Evolutionary conservation across 2,888 invertebrate genomes (phyloP).

Genomic region (Fragum sueziense): DNA sequence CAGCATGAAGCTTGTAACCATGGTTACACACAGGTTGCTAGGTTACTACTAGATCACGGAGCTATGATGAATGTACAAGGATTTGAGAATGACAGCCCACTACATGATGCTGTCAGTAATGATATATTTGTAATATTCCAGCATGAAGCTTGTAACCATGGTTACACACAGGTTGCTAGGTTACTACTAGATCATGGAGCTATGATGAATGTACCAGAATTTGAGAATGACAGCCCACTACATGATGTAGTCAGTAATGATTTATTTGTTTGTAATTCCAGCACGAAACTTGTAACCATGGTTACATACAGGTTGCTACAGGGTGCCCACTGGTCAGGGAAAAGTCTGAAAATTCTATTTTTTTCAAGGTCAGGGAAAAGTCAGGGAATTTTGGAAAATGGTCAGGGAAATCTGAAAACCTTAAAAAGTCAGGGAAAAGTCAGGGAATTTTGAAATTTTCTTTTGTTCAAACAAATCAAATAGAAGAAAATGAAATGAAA

Average conservation of each 20-base stretch:
- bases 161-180: constrained; percentile 84
- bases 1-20: constrained; percentile 87
- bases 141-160: constrained; percentile 87
- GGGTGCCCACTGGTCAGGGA: too few species aligned
- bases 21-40: constrained; percentile 85
- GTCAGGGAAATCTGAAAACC: too few species aligned
- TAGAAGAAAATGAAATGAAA: too few species aligned
- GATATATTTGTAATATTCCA: constrained; percentile 83
- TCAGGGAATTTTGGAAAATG: too few species aligned
- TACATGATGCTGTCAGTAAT: constrained; percentile 87
- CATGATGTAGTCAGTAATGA: constrained; percentile 86
- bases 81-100: constrained; percentile 86
- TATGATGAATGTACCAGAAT: constrained; percentile 86
- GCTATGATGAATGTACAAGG: constrained; percentile 87
- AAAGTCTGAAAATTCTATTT: too few species aligned
- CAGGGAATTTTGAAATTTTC: too few species aligned
- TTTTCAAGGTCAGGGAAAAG: too few species aligned
- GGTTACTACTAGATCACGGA: constrained; percentile 85
- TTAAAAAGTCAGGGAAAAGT: too few species aligned
- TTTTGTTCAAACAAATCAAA: too few species aligned
- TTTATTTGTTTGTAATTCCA: constrained; percentile 83
- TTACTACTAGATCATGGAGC: constrained; percentile 86
- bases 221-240: constrained; percentile 86
- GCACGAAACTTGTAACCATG: constrained; percentile 87
- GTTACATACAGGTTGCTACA: constrained; percentile 85